Percentiles rank a stretch among this genome's conserved stretches.
These are phyloP conservation scores for Azorinus chamasolen DNA, from an alignment of 2,888 invertebrate genomes.

Conservation along the genomic window DNA sequence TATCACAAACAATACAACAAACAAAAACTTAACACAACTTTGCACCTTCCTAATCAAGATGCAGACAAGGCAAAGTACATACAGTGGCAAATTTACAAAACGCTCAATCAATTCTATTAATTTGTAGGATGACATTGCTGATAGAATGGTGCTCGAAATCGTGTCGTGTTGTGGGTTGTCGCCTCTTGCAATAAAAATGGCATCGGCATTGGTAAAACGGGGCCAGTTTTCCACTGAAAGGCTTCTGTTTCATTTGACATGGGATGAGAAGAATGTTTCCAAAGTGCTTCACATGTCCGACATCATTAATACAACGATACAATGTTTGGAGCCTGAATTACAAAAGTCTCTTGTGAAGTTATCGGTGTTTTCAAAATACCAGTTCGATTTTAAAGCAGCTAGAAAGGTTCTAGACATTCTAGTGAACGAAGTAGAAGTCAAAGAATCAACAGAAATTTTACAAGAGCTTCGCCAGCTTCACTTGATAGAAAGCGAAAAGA, in stretches of 20 bases:
- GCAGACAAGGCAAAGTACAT: too few species aligned
- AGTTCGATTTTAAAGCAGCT: conserved; percentile 19
- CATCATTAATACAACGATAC: conserved; percentile 28
- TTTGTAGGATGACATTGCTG: conserved; percentile 24
- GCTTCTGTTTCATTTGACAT: conserved; percentile 47
- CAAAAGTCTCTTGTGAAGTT: conserved; percentile 26
- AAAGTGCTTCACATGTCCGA: conserved; percentile 27
- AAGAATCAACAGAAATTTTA: background rate
- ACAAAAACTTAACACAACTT: too few species aligned
- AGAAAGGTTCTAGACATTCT: background rate
- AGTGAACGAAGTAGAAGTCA: too few species aligned
- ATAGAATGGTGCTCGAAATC: conserved; percentile 27
- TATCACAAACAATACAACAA: too few species aligned
- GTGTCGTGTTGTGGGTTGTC: conserved; percentile 50
- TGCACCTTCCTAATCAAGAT: too few species aligned
- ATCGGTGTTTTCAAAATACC: conserved; percentile 45
- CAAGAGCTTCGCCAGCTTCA: background rate
- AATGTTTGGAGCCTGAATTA: conserved; percentile 4
- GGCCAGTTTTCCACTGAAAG: conserved; percentile 40
- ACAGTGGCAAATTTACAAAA: too few species aligned
- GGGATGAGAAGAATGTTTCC: conserved; percentile 54
- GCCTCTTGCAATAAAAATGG: conserved; percentile 50
- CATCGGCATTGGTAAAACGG: conserved; percentile 25
- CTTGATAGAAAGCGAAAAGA: background rate
- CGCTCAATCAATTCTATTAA: too few species aligned